These are phyloP conservation scores for Lepeophtheirus salmonis DNA, from an alignment of 1,140 invertebrate species.

Conservation along the genomic window DNA sequence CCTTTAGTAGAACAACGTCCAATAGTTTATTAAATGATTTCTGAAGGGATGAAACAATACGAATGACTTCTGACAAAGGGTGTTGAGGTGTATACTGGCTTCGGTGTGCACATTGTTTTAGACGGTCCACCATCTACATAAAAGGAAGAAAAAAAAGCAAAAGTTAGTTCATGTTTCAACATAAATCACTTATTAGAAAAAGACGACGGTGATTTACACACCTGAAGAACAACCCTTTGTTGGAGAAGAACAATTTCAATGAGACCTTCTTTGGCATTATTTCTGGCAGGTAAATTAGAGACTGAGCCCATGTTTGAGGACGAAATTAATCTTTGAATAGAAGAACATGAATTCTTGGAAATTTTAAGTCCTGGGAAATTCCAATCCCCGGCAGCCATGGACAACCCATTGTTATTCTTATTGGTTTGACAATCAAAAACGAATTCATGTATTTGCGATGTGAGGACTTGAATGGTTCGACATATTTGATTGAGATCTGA, in stretches of 20 bases:
- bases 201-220: not conserved
- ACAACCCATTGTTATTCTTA: not conserved
- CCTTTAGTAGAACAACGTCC: conserved; percentile 27
- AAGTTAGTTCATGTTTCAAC: not conserved
- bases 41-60: conserved; percentile 1
- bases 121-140: conserved; percentile 11
- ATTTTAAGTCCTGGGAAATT: conserved; percentile 3
- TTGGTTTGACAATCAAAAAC: conserved; percentile 6
- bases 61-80: conserved; percentile 8
- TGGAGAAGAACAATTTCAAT: conserved; percentile 15
- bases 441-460: conserved; percentile 5
- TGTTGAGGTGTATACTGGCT: conserved; percentile 15
- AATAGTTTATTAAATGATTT: conserved; percentile 29
- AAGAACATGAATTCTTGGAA: not conserved
- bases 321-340: not conserved
- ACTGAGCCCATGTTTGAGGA: not conserved
- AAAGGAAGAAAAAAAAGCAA: not conserved
- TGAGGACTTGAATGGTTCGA: not conserved
- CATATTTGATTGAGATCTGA: conserved; percentile 1
- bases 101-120: conserved; percentile 16
- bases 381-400: not conserved
- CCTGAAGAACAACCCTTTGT: conserved; percentile 16
- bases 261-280: conserved; percentile 7
- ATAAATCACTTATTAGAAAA: not conserved
- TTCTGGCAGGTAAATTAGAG: not conserved